Evolutionary conservation across 2,888 invertebrate species (phyloP).

Genomic region (Parelbella ahira): DNA sequence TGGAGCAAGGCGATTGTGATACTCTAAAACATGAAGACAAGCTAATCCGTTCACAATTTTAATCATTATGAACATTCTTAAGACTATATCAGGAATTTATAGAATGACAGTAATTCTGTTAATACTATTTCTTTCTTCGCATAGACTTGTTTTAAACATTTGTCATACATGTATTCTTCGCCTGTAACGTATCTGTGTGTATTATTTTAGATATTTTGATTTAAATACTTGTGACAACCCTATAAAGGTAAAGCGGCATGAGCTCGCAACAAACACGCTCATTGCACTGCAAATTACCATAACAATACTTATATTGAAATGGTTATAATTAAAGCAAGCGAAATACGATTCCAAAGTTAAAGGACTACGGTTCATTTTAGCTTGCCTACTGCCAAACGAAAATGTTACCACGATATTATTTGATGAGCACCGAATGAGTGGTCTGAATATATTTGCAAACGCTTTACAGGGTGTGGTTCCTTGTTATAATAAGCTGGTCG

Average conservation of each 20-base stretch:
- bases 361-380: conserved; percentile 36
- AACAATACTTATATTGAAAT: conserved; percentile 56
- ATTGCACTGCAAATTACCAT: conserved; percentile 61
- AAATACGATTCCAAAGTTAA: conserved; percentile 37
- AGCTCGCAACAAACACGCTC: conserved; percentile 22
- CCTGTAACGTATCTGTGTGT: too few relatives aligned
- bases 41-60: too few relatives aligned
- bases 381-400: conserved; percentile 32
- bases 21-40: too few relatives aligned
- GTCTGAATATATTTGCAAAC: conserved; percentile 72
- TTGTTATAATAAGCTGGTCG: conserved; percentile 46
- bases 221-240: conserved; percentile 4
- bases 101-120: too few relatives aligned
- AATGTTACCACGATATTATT: conserved; percentile 53
- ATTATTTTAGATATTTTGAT: too few relatives aligned
- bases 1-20: too few relatives aligned
- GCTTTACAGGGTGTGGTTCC: conserved; percentile 59
- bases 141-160: too few relatives aligned
- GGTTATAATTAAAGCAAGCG: conserved; percentile 32
- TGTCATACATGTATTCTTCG: too few relatives aligned
- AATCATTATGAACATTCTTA: too few relatives aligned
- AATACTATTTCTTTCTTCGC: too few relatives aligned
- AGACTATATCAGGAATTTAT: too few relatives aligned
- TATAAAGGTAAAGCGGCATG: conserved; percentile 6
- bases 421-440: conserved; percentile 62